A percentile compares a stretch with the other conserved stretches of the same genome.
phyloP scores from a whole-genome alignment of 2,113 vertebrate genomes.

The Gambusia affinis region DNA sequence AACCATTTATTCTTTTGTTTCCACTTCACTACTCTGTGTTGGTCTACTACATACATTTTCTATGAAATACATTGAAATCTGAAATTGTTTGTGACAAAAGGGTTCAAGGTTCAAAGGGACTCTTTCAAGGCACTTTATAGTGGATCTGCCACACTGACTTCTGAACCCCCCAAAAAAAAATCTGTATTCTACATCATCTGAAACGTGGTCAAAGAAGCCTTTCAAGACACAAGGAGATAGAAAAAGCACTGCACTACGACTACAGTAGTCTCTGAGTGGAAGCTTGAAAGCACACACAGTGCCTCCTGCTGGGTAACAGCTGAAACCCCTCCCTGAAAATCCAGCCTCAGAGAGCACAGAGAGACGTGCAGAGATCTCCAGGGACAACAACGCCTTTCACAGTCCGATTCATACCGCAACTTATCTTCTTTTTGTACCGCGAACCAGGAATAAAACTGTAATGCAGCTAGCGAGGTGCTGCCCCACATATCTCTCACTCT shows the following conservation, averaged over 20 bases:
- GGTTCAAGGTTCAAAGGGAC: neutral
- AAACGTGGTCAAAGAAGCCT: conserved; percentile 28
- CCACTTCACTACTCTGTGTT: neutral
- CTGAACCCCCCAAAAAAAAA: conserved; percentile 6
- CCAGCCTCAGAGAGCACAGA: conserved; percentile 39
- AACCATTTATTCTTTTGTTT: neutral
- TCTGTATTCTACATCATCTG: conserved; percentile 30
- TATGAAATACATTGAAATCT: neutral
- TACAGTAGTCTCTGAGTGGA: conserved; percentile 46
- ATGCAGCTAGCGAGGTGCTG: conserved; percentile 10
- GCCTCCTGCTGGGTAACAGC: conserved; percentile 76
- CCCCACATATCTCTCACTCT: conserved; percentile 33
- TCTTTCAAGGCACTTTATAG: neutral
- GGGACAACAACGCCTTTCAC: conserved; percentile 40
- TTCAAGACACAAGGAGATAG: conserved; percentile 49
- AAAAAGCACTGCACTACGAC: conserved; percentile 41
- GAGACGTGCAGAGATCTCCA: conserved; percentile 19
- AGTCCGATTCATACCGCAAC: conserved; percentile 6
- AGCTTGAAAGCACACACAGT: conserved; percentile 65
- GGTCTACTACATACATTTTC: neutral
- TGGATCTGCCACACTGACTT: conserved; percentile 5
- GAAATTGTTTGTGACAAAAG: neutral
- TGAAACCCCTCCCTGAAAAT: conserved; percentile 59
- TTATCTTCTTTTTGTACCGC: conserved; percentile 35
- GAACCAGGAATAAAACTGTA: conserved; percentile 16